Evolutionary conservation across 2,797 vertebrate species (phyloP).

Genomic region (Tokudaia muenninki): DNA sequence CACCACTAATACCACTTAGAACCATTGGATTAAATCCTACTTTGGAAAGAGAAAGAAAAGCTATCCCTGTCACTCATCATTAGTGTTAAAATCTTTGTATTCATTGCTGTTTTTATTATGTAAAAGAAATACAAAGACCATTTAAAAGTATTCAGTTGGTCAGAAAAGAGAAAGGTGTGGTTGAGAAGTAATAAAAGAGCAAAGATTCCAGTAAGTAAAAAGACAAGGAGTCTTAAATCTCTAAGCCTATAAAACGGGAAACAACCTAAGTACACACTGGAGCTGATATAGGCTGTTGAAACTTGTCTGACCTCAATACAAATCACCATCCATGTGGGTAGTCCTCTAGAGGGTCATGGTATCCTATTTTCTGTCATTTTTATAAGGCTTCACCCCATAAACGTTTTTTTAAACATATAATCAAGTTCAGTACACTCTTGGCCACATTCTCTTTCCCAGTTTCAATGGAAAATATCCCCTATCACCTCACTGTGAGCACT

Average conservation of each 20-base stretch:
- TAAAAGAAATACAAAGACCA: conserved; percentile 12
- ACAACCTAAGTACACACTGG: conserved; percentile 1
- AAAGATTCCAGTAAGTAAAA: conserved; percentile 29
- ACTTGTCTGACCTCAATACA: background rate
- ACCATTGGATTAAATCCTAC: conserved; percentile 19
- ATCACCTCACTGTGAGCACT: background rate
- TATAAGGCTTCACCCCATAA: conserved; percentile 20
- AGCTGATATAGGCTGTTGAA: background rate
- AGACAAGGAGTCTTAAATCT: conserved; percentile 14
- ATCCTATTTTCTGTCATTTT: conserved; percentile 59
- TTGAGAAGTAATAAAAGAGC: conserved; percentile 49
- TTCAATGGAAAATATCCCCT: background rate
- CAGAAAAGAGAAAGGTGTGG: conserved; percentile 34
- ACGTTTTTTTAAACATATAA: background rate
- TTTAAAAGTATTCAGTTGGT: conserved; percentile 28
- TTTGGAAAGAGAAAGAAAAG: background rate
- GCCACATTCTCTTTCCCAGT: background rate
- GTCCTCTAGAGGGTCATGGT: conserved; percentile 19
- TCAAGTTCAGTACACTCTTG: background rate
- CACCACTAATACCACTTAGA: background rate
- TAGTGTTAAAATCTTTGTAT: conserved; percentile 15
- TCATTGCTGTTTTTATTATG: conserved; percentile 16
- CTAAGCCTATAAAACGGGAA: background rate
- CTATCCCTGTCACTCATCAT: conserved; percentile 34
- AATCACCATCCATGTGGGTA: background rate